Base-by-base conservation (phyloP, 2,113 vertebrate genomes). In the Catharus minimus region DNA sequence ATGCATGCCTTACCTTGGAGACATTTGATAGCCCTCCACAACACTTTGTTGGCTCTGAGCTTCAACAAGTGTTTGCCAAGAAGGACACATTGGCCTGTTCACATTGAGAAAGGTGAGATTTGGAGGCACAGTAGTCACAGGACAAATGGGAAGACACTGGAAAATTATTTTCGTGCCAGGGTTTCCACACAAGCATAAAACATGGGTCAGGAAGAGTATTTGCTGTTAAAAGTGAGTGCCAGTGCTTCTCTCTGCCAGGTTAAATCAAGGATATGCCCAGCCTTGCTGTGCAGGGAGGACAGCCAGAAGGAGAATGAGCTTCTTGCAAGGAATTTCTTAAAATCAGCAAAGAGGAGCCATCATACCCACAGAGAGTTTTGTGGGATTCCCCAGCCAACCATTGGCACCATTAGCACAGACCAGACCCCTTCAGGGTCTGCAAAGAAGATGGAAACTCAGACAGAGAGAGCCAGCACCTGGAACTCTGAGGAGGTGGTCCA, bases 1-100 rank as follows among this genome's bases (percentile, higher is more conserved):
- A 88, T 96, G 83, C 92, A 87, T 93, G 83, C 78, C 89, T 92
- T 91, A 91, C 83, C 61, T 92, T 58, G 47, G 69, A 76, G 94
- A 94, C 72, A 95, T 80, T 90, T 33, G 92, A 90, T 93, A 95
- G 66, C 75, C 56, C 66, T 82, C 67, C 80, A 85, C 56, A 60
- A 95, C 39, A 76, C 67, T 96, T 91, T 44, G 82, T 57, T 92
- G 87, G 62, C 52, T 82, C 53, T 32, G 13, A 77, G 71, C 90
- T 90, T 79, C 87, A 52, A 46, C 55, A 91, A 67, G 80, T 10
- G 3, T 57, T 93, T 91, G 57, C 82, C 64, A 74, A 66, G 67
- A 91, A 52, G 64, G 57, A 90, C 78, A 95, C 82, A 38, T 15
- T 86, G 85, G 67, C 84, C 89, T 71, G 6, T 74, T 89, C 30